Base-by-base conservation (phyloP, 2,797 vertebrate genomes). In the Prunella strophiata region DNA sequence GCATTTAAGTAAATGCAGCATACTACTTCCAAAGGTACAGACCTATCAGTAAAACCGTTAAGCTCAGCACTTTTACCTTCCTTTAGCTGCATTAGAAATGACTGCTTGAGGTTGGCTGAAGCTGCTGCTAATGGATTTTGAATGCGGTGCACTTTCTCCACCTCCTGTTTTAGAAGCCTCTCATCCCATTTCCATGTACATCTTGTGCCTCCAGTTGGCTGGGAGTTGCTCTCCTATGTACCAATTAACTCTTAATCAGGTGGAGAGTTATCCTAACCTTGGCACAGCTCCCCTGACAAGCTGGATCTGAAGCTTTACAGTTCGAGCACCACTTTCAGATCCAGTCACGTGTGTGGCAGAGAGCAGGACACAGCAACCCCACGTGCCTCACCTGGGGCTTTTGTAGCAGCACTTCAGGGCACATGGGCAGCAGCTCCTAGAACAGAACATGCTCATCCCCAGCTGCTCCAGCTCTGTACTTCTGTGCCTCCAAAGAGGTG, bases 351-450 rank as follows among this genome's bases (percentile, higher is more conserved):
- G 0, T 2, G 6, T 3, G 7, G 14, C 23, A 54, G 27, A 67
- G 7, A 50, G 13, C 5, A 71, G 16, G 4, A 25, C 19, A 70
- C 5, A 32, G 6, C 32, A 51, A 11, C 7, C 18, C 16, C 61
- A 8, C 0, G 0, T 1, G 1, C 32, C 27, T 2, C 0, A 0
- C 20, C n/a, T 3, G 13, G 5, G 32, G 20, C 5, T 85, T 79
- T 54, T 38, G 17, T 6, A 21, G 45, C n/a, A 84, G 16, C 14
- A 8, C 30, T 70, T 76, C 17, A 9, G 9, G 2, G 13, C 14
- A 32, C 5, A 8, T 47, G 5, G 45, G 36, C 58, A 74, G 13
- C 11, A 63, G 15, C 17, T 73, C 27, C 17, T 36, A 18, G 25
- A 27, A 12, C 25, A 55, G 21, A 29, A 42, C 6, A 8, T 7